Percentiles rank a stretch among this genome's conserved stretches.
These are phyloP conservation scores for Trachelipus rathkii DNA, from an alignment of 1,140 invertebrate genomes.

Conservation along the genomic window DNA sequence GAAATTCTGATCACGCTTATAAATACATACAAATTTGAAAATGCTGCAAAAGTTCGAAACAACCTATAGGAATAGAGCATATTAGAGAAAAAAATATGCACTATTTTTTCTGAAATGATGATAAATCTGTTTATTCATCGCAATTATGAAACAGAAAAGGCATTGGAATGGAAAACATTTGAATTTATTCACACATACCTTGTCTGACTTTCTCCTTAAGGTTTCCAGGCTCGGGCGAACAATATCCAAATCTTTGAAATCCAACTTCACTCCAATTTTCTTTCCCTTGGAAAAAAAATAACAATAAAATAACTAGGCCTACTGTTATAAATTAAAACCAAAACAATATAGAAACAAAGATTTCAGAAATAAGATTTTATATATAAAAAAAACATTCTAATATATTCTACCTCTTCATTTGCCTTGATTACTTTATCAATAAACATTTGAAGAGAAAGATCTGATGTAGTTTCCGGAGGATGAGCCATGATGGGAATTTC, in stretches of 20 bases:
- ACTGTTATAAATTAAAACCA: no score
- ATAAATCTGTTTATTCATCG: no score
- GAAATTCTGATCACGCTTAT: no score
- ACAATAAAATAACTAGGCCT: no score
- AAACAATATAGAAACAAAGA: no score
- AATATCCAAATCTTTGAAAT: conserved; percentile 78
- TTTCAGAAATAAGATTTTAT: background rate
- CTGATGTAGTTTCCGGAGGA: conserved; percentile 66
- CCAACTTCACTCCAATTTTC: conserved; percentile 75
- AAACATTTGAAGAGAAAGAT: conserved; percentile 71
- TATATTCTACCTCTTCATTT: conserved; percentile 31
- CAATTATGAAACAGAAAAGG: no score
- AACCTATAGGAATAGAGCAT: no score
- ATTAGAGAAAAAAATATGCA: no score
- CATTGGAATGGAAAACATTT: no score
- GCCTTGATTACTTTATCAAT: conserved; percentile 58
- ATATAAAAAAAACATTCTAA: background rate
- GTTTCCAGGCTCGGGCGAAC: conserved; percentile 63
- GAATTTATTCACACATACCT: conserved; percentile 49
- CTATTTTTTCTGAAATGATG: no score
- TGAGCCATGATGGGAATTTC: conserved; percentile 78
- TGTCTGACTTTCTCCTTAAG: conserved; percentile 52
- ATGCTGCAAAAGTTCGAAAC: no score
- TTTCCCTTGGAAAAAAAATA: conserved; percentile 29
- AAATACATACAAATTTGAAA: no score